A percentile compares a stretch with the other conserved stretches of the same genome.
These are phyloP conservation scores for Lepus americanus DNA, from an alignment of 2,113 vertebrate genomes.

Conservation along the genomic window DNA sequence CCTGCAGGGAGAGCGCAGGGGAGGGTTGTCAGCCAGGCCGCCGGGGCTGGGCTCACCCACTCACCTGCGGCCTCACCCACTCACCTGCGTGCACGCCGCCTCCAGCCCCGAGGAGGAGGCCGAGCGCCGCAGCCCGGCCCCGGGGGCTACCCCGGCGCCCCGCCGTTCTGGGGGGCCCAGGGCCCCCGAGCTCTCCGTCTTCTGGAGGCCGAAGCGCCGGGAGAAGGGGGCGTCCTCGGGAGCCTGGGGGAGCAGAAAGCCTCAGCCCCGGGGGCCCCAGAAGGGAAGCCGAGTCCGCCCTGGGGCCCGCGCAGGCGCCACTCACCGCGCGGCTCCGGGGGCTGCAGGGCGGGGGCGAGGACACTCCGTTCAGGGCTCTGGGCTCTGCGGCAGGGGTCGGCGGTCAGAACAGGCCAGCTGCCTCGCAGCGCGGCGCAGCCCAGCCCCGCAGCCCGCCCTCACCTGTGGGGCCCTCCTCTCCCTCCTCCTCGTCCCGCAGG, in stretches of 20 bases:
- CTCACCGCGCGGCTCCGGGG: slow-evolving; percentile 61
- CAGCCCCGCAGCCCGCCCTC: neutral
- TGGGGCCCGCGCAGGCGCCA: no score
- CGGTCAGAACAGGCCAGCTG: no score
- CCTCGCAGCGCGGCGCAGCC: no score
- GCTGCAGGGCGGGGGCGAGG: neutral
- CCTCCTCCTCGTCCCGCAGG: slow-evolving; percentile 87
- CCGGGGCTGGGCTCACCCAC: neutral
- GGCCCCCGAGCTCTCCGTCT: slow-evolving; percentile 84
- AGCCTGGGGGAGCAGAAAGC: neutral
- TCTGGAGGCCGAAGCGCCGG: slow-evolving; percentile 83
- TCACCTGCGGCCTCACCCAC: neutral
- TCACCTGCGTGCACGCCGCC: slow-evolving; percentile 57
- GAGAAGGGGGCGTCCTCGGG: slow-evolving; percentile 4
- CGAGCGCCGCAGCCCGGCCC: slow-evolving; percentile 82
- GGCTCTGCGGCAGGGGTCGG: neutral
- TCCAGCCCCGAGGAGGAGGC: slow-evolving; percentile 85
- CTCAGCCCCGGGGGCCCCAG: neutral
- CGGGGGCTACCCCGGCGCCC: fast-evolving
- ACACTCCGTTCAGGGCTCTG: slow-evolving; percentile 78
- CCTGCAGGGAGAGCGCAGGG: slow-evolving; percentile 79
- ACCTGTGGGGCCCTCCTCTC: slow-evolving; percentile 86
- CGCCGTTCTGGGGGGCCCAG: slow-evolving; percentile 45
- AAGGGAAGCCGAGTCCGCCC: no score
- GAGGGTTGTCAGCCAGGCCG: fast-evolving